Evolutionary conservation across 2,888 invertebrate species (phyloP), one percentile per base, ranked within the genome.

Genomic region (Nomada lathburiana): DNA sequence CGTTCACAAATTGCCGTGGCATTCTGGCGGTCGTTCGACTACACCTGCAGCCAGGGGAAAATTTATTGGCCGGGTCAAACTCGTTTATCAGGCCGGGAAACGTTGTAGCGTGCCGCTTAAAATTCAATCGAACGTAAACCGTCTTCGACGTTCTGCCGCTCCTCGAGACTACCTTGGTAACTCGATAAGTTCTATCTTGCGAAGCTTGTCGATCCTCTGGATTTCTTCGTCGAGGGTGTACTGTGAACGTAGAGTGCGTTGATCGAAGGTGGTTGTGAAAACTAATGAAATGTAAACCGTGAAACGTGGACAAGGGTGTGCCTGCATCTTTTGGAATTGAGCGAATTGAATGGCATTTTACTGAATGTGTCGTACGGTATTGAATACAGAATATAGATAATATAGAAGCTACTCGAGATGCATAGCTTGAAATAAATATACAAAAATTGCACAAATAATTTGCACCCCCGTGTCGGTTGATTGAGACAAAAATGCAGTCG

Each of bases 1-100:
- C 70, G 84, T 76, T 82, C 84, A 76, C 86, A 83, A 87, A 87
- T 87, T 87, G 87, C 86, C 69, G 64, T 64, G 55, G 72, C 80
- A 76, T 78, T 65, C 76, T 70, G 83, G 73, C 53, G 59, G 62
- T 70, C 76, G 85, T 78, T 87, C 85, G 79, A 64, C 64, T 81
- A 87, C 87, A 87, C 86, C 87, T 87, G 87, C 80, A 79, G 76
- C 86, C 67, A 76, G 57, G 55, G 50, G 50, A 62, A 75, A 87
- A 87, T 86, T 87, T 87, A 87, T 86, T 36, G 75, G 69, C 73
- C 50, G 73, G 80, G 84, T 87, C 82, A 71, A 78, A 87, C 77
- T 84, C 84, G 85, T 87, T 86, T 87, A 78, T 86, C 86, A 82
- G 65, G 36, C 60, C 23, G 59, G 69, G 73, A 71, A 84, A 82